Base-by-base conservation (phyloP, 2,888 invertebrate species). In the Hedya salicella region DNA sequence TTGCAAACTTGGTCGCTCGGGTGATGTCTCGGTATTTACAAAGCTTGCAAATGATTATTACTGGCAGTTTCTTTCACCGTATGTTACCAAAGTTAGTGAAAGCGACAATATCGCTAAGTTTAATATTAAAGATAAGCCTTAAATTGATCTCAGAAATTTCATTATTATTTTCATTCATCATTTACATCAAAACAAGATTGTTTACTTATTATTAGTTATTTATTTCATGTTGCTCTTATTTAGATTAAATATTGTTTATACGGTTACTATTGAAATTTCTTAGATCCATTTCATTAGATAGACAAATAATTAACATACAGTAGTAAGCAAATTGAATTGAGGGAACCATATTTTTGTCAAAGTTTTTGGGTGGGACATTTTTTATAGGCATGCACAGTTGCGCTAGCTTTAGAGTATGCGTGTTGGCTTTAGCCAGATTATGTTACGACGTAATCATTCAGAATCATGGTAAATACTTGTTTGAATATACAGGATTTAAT, bases 21-120 rank as follows among this genome's bases (percentile, higher is more conserved):
- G n/a, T n/a, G n/a, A n/a, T n/a, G n/a, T n/a, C n/a, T n/a, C n/a
- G n/a, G n/a, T n/a, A n/a, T n/a, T n/a, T n/a, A n/a, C n/a, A n/a
- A n/a, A n/a, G n/a, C 6, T 25, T 25, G 25, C 5, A 25, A 25
- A 25, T n/a, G n/a, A 25, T 36, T 8, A 19, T 54, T 32, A 40
- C 39, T 39, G 3, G 14, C n/a, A 40, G 3, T 40, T 8, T 13
- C 11, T 21, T 3, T 54, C 21, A 40, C 21, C 39, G 21, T 56
- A 19, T 57, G 44, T 19, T 54, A 64, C 42, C 39, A 63, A 42
- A 66, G 68, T 64, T 71, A 76, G 69, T 71, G 79, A 85, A 78
- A 82, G 85, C 79, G 91, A 91, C 91, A 91, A 91, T 91, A 91
- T 89, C 78, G 85, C 85, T 77, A 82, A 74, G 73, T 78, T 74